Evolutionary conservation across 2,888 invertebrate species (phyloP), one percentile per base, ranked within the genome.

Genomic region (Melieria omissa): DNA sequence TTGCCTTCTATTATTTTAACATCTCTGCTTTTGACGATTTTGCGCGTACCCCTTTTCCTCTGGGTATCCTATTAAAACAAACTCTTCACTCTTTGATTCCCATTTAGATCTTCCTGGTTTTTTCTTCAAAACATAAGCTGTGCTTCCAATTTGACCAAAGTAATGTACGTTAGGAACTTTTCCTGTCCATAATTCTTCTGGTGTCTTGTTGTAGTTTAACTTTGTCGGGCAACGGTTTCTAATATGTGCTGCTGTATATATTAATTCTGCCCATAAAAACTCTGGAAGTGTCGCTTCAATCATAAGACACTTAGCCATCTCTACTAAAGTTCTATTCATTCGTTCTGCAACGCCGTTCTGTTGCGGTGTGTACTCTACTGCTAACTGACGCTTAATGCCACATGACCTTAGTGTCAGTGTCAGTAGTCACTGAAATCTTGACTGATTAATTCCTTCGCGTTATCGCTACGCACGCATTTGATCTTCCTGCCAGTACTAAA

Each of bases 131-230:
- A 62, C 45, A 57, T 70, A 64, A 29, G 66, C 65, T 57, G 47
- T 45, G 14, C 69, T 69, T 5, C 73, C 71, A 47, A 70, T 66
- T 55, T 46, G 49, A 9, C 70, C 29, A 14, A 76, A 69, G 58
- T 75, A 63, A 47, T 46, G 41, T n/a, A 73, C 72, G 9, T 14
- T 55, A 12, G 74, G 74, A 45, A 65, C 60, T 29, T 61, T 63
- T 10, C 64, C 73, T 5, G 46, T 47, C 74, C 74, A 74, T 8
- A 72, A 29, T 66, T 76, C 70, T 41, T 72, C 44, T 4, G 75
- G 74, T 46, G 74, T 76, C 57, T 65, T 71, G 8, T 68, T n/a
- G 7, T 46, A n/a, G n/a, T 73, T 62, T 10, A 63, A 29, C 4
- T 58, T 64, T 45, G 73, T 73, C 5, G 73, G 72, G 46, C 71